A percentile compares a stretch with the other conserved stretches of the same genome.
These are phyloP conservation scores for Drosophila miranda DNA, from an alignment of 1,140 invertebrate genomes.

Conservation along the genomic window DNA sequence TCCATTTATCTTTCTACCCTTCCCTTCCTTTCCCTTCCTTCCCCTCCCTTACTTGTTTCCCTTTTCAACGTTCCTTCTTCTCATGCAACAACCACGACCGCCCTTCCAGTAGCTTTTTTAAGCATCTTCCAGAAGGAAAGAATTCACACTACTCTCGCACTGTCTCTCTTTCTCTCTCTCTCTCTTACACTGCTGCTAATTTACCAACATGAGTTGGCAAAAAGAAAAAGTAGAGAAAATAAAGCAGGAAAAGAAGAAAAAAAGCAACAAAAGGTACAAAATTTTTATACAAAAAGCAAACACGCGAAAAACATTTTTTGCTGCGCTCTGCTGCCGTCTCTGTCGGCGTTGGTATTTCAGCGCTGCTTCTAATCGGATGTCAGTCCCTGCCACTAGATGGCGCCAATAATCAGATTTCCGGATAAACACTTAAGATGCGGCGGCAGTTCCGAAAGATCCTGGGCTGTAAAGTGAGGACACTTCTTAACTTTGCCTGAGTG, in stretches of 20 bases:
- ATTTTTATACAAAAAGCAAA: slow-evolving; percentile 36
- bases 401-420: no score
- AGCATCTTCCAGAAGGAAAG: no score
- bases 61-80: no score
- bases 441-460: slow-evolving; percentile 22
- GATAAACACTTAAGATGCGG: no score
- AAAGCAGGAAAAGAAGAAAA: slow-evolving; percentile 21
- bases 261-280: slow-evolving; percentile 13
- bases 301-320: slow-evolving; percentile 18
- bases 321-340: slow-evolving; percentile 10
- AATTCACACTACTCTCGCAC: neutral
- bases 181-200: slow-evolving; percentile 47
- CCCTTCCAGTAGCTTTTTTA: no score
- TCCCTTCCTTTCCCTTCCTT: neutral
- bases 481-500: neutral
- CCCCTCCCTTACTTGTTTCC: no score
- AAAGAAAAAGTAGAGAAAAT: slow-evolving; percentile 35
- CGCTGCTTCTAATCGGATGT: slow-evolving; percentile 26
- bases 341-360: slow-evolving; percentile 25
- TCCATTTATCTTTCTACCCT: slow-evolving; percentile 3
- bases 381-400: no score
- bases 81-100: neutral
- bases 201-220: slow-evolving; percentile 68
- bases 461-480: no score
- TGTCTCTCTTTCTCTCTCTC: neutral